These are phyloP conservation scores for Macheiramphus alcinus DNA, from an alignment of 2,113 vertebrate species.

Conservation along the genomic window DNA sequence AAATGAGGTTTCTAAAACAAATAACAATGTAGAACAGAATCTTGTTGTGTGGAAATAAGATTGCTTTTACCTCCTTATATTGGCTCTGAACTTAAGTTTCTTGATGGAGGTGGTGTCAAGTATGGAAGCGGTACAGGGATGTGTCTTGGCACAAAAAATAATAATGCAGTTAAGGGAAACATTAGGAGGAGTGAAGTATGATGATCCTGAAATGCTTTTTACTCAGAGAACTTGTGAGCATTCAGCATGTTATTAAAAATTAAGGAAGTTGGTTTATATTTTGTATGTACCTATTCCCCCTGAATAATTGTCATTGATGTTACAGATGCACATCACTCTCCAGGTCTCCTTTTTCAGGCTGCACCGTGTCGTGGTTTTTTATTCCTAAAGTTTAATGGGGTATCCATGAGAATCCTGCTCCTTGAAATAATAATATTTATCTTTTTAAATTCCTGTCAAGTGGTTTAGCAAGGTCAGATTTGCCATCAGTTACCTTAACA, in stretches of 20 bases:
- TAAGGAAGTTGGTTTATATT: background rate
- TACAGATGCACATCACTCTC: background rate
- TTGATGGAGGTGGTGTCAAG: background rate
- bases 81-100: background rate
- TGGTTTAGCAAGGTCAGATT: background rate
- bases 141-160: background rate
- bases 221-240: background rate
- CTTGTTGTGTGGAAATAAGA: background rate
- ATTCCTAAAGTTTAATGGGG: background rate
- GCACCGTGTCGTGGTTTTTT: fast-evolving
- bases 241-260: background rate
- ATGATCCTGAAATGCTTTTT: background rate
- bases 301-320: background rate
- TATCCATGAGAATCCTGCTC: background rate
- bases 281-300: background rate
- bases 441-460: background rate
- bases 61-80: background rate
- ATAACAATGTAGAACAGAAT: background rate
- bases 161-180: background rate
- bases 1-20: background rate
- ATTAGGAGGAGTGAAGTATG: background rate
- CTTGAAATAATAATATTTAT: background rate
- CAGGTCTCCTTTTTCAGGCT: background rate
- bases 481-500: background rate
- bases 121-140: background rate